Evolutionary conservation across 2,113 vertebrate species (phyloP).

Genomic region (Notothenia rossii): DNA sequence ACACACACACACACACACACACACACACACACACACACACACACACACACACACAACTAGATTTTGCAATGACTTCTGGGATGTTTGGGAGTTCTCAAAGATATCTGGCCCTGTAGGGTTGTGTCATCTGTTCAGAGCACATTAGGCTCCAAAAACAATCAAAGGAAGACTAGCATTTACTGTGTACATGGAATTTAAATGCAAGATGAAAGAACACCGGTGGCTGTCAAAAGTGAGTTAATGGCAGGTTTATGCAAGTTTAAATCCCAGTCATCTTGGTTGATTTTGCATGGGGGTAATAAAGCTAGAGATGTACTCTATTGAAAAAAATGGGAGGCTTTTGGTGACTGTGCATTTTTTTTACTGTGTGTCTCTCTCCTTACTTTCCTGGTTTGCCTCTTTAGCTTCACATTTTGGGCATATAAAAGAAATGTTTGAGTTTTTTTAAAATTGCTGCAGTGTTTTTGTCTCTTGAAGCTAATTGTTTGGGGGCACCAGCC

Average conservation of each 20-base stretch:
- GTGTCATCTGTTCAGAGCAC: conserved; percentile 61
- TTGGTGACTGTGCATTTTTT: background rate
- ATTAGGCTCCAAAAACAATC: conserved; percentile 49
- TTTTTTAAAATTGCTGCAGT: too few species aligned
- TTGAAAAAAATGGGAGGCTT: background rate
- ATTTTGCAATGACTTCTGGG: conserved; percentile 64
- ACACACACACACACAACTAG: background rate
- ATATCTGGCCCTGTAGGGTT: conserved; percentile 43
- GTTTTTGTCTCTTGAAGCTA: too few species aligned
- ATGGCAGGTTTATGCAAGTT: conserved; percentile 4
- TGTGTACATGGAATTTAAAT: conserved; percentile 36
- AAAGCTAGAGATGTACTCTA: background rate
- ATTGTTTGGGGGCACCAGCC: too few species aligned
- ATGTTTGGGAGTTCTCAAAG: conserved; percentile 67
- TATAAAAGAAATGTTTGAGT: too few species aligned
- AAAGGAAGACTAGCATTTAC: conserved; percentile 41
- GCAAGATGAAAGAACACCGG: conserved; percentile 7
- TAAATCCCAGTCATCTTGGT: conserved; percentile 19
- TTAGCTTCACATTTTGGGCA: too few species aligned
- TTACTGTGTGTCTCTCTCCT: background rate
- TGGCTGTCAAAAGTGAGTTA: conserved; percentile 19
- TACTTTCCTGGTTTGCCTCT: background rate
- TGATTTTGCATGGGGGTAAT: conserved; percentile 12
- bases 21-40: too few species aligned
- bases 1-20: too few species aligned